These are phyloP conservation scores for Leptoteleia sp. DNA, from an alignment of 1,140 invertebrate genomes.

Conservation along the genomic window DNA sequence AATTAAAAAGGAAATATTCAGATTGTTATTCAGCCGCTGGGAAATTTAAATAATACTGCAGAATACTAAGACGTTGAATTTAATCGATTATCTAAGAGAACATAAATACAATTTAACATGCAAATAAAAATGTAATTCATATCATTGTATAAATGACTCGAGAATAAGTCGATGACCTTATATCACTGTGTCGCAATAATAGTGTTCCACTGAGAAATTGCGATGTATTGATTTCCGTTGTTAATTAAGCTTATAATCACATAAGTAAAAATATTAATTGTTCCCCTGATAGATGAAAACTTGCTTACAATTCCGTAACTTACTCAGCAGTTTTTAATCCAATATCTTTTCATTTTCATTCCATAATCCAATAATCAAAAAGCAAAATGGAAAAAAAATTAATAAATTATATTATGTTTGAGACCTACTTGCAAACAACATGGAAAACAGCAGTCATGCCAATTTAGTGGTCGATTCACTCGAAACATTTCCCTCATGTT, in stretches of 20 bases:
- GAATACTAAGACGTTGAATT: not conserved
- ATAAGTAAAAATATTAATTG: too few relatives aligned
- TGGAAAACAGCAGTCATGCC: slow-evolving; percentile 83
- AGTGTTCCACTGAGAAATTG: slow-evolving; percentile 4
- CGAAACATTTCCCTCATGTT: slow-evolving; percentile 88
- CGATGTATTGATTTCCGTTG: slow-evolving; percentile 8
- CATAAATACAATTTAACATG: not conserved
- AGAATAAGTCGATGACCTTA: slow-evolving; percentile 20
- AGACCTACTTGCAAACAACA: slow-evolving; percentile 85
- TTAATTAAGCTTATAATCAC: slow-evolving; percentile 14
- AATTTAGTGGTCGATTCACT: slow-evolving; percentile 76
- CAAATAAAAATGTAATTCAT: slow-evolving; percentile 10
- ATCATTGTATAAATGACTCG: slow-evolving; percentile 1
- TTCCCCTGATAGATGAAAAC: too few relatives aligned
- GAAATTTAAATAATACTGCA: too few relatives aligned
- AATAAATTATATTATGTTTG: too few relatives aligned
- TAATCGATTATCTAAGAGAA: not conserved
- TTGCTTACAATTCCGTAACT: too few relatives aligned
- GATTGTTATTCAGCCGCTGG: too few relatives aligned
- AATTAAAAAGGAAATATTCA: too few relatives aligned
- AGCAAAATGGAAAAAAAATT: not conserved
- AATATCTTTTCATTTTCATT: too few relatives aligned
- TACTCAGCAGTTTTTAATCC: too few relatives aligned
- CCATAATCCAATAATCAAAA: too few relatives aligned
- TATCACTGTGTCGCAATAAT: slow-evolving; percentile 24